Conservation (phyloP, 1,140 invertebrate species). For the Antheraea pernyi region DNA sequence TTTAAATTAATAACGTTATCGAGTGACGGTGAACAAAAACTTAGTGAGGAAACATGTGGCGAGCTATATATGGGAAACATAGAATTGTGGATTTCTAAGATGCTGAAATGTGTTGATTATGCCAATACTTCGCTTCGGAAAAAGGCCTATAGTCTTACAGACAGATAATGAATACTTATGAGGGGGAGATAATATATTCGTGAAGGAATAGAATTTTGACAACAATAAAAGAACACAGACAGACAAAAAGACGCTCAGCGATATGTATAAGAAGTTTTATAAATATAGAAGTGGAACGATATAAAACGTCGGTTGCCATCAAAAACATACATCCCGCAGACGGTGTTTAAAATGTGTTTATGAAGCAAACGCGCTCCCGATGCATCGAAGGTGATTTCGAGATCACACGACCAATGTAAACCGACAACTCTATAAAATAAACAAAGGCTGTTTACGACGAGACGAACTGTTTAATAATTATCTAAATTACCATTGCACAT, state of each 20-base stretch:
- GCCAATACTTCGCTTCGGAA: too few species aligned
- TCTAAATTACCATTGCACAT: neutral
- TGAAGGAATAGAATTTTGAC: too few species aligned
- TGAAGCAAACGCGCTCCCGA: neutral
- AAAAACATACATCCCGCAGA: neutral
- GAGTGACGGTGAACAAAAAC: too few species aligned
- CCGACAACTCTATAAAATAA: constrained; percentile 1
- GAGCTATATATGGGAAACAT: too few species aligned
- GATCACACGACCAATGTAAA: neutral
- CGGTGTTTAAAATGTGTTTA: neutral
- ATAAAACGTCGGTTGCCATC: neutral
- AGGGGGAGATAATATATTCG: too few species aligned
- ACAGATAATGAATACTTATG: too few species aligned
- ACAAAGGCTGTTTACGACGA: constrained; percentile 1
- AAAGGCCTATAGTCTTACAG: too few species aligned
- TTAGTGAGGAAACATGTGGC: too few species aligned
- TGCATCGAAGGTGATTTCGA: neutral
- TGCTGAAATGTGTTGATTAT: too few species aligned
- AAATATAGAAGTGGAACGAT: neutral
- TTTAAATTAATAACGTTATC: too few species aligned
- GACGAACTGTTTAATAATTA: neutral
- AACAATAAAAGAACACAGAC: neutral
- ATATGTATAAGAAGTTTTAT: neutral
- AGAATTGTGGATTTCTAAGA: too few species aligned
- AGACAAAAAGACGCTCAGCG: neutral